Evolutionary conservation across 2,113 vertebrate species (phyloP), one percentile per base, ranked within the genome.

Genomic region (Lepus americanus): DNA sequence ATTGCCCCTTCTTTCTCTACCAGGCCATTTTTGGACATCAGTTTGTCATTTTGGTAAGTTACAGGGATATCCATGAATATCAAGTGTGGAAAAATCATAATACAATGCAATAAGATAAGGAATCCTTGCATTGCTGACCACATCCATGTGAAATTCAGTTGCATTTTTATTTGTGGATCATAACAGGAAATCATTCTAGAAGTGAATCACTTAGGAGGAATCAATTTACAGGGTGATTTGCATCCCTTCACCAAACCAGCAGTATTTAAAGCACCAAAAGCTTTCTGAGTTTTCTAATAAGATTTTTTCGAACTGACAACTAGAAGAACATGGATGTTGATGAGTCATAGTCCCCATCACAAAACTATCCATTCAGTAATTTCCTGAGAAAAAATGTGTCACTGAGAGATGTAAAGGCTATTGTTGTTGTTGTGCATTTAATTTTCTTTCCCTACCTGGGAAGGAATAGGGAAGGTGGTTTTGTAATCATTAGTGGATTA

Each of bases 1-100:
- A 59, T 86, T 94, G 16, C 4, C 90, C 29, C 69, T 97, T 20
- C 64, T 96, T 70, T 95, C 70, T 94, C 88, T 66, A 9, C n/a
- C 89, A 93, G 80, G 20, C 6, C 61, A 44, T 33, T 95, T 96
- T 86, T 79, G 23, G 77, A 87, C 93, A 93, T 85, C 49, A 64
- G 0, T 79, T 89, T 92, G 63, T 85, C 85, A 72, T 92, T 88
- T 94, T 88, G 27, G 31, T 80, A 25, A 90, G 20, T 59, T 55
- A 82, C 31, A 25, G 64, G 70, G 55, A 49, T 55, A 81, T 33
- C 80, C 39, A 9, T 51, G 78, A 92, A 33, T 92, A 53, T 29
- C 25, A 89, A 92, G 11, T 44, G 17, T 64, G 16, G 29, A 89
- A 77, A 36, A 83, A 72, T 91, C 85, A 73, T 81, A 94, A 80